Evolutionary conservation across 2,113 vertebrate species (phyloP).

Genomic region (Urocynchramus pylzowi): DNA sequence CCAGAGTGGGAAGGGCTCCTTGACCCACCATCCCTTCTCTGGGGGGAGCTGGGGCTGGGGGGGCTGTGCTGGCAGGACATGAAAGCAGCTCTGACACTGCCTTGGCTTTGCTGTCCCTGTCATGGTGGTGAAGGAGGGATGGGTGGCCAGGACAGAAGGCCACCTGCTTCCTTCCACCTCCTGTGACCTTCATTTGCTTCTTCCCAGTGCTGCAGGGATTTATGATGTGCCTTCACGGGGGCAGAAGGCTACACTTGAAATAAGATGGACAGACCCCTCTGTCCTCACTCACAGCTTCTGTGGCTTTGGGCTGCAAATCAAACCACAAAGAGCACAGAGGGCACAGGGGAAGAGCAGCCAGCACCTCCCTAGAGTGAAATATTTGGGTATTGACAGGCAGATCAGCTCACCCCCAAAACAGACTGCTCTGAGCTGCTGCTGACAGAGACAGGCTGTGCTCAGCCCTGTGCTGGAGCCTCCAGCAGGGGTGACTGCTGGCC

Average conservation of each 20-base stretch:
- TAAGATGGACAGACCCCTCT: background rate
- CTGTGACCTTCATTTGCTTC: background rate
- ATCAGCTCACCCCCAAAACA: background rate
- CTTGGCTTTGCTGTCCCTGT: background rate
- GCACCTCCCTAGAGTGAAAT: background rate
- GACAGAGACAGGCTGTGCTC: background rate
- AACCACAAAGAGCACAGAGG: background rate
- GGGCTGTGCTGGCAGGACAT: background rate
- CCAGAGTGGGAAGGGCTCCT: background rate
- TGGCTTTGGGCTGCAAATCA: background rate
- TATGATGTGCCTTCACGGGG: background rate
- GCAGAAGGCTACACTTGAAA: background rate
- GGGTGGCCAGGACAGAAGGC: background rate
- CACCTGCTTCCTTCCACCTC: background rate
- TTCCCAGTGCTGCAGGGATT: background rate
- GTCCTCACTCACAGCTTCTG: background rate
- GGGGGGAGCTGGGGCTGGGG: background rate
- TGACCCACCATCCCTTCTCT: background rate
- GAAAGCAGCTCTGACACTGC: background rate
- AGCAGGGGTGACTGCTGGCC: background rate
- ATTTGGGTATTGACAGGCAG: background rate
- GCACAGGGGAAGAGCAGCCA: background rate
- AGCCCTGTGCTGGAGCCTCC: background rate
- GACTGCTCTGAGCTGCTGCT: background rate
- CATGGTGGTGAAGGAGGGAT: background rate